phyloP scores from a whole-genome alignment of 2,113 vertebrate genomes.

The Petromus typicus region DNA sequence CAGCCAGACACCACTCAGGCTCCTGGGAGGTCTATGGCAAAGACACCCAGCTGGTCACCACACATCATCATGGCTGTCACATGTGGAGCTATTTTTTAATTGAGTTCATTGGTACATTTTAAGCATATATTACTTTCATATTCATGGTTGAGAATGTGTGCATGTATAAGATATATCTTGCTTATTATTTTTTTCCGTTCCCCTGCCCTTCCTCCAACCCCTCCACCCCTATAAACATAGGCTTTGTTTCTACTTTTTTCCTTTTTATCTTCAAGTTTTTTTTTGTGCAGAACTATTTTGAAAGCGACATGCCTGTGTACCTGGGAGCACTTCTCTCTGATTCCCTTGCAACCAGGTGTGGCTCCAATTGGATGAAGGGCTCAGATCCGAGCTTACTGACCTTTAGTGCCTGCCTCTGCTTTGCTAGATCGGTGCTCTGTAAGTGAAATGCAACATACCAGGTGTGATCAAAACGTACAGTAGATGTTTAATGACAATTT shows the following conservation, averaged over 20 bases:
- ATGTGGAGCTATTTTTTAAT: too few species aligned
- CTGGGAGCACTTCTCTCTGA: background rate
- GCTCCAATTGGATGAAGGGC: background rate
- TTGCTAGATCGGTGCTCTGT: background rate
- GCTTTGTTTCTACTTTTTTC: too few species aligned
- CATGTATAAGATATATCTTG: too few species aligned
- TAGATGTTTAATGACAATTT: background rate
- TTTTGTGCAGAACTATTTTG: background rate
- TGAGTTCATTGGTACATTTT: too few species aligned
- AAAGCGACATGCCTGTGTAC: background rate
- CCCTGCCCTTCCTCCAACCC: too few species aligned
- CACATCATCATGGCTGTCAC: background rate
- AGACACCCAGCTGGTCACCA: constrained; percentile 2
- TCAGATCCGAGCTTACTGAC: background rate
- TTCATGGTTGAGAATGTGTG: too few species aligned
- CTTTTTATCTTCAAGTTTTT: too few species aligned
- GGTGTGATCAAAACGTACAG: background rate
- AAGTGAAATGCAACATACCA: background rate
- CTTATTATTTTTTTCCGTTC: too few species aligned
- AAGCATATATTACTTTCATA: too few species aligned
- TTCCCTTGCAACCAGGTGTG: background rate
- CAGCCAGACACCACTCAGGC: background rate
- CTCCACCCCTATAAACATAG: too few species aligned
- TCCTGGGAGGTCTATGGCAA: background rate
- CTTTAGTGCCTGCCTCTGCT: background rate